Percentiles rank a stretch among this genome's conserved stretches.
Conservation (phyloP, 2,888 invertebrate species). For the Rhingia rostrata region DNA sequence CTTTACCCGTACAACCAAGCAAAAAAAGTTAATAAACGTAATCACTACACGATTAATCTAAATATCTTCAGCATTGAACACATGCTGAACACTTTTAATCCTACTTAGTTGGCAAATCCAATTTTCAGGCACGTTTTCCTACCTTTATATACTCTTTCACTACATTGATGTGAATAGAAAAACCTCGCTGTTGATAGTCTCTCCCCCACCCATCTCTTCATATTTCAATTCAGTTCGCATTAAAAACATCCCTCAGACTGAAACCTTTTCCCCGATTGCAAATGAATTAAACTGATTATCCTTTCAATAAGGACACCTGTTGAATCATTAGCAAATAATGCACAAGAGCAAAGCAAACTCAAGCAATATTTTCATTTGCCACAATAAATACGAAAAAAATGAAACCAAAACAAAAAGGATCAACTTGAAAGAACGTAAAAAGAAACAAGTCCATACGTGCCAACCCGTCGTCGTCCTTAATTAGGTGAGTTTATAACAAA, state of each 20-base stretch:
- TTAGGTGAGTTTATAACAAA: conserved; percentile 70
- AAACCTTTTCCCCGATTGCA: conserved; percentile 50
- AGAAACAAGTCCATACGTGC: conserved; percentile 50
- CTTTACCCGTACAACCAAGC: no score
- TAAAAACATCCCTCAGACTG: neutral
- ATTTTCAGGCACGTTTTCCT: conserved; percentile 43
- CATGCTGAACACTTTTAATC: conserved; percentile 47
- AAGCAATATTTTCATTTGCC: conserved; percentile 29
- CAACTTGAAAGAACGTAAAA: conserved; percentile 34
- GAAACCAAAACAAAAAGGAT: conserved; percentile 37
- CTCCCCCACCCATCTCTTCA: neutral
- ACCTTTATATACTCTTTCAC: conserved; percentile 10
- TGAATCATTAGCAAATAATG: conserved; percentile 37
- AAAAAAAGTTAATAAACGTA: conserved; percentile 31
- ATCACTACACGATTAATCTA: conserved; percentile 37
- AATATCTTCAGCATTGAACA: conserved; percentile 41
- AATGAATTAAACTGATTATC: conserved; percentile 68
- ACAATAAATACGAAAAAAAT: conserved; percentile 21
- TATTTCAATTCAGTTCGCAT: conserved; percentile 7
- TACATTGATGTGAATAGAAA: no score
- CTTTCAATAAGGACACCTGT: conserved; percentile 67
- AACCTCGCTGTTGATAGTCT: neutral
- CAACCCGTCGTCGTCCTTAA: conserved; percentile 61
- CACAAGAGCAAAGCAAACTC: neutral
- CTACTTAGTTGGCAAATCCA: conserved; percentile 66